phyloP scores from a whole-genome alignment of 2,113 vertebrate species.

The Pedionomus torquatus region DNA sequence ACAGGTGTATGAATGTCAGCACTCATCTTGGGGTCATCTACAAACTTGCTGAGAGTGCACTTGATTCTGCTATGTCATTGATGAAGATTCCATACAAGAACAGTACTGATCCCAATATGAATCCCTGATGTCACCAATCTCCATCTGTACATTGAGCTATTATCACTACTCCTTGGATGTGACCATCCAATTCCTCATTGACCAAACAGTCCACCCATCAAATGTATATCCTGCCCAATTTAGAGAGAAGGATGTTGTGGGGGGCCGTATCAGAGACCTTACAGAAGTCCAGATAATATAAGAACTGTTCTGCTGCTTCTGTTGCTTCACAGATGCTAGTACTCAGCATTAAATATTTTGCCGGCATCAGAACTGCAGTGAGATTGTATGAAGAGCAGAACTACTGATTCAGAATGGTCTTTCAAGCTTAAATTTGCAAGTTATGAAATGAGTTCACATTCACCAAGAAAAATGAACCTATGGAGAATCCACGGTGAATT shows the following conservation, averaged over 20 bases:
- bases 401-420: background rate
- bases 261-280: background rate
- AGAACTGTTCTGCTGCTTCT: background rate
- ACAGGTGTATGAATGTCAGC: accelerated
- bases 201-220: background rate
- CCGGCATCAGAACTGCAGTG: background rate
- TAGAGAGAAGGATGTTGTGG: background rate
- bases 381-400: background rate
- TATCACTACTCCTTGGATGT: background rate
- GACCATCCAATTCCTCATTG: background rate
- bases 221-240: background rate
- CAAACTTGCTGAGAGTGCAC: background rate
- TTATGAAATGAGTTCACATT: background rate
- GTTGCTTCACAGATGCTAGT: background rate
- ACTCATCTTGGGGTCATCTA: background rate
- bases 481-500: background rate
- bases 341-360: accelerated
- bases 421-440: background rate
- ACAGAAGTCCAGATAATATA: background rate
- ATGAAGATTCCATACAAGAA: background rate
- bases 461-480: background rate
- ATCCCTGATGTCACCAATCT: background rate
- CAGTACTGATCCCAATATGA: accelerated
- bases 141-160: background rate
- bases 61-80: background rate